Evolutionary conservation across 1,140 invertebrate species (phyloP).

Genomic region (Zelostemma sp.): DNA sequence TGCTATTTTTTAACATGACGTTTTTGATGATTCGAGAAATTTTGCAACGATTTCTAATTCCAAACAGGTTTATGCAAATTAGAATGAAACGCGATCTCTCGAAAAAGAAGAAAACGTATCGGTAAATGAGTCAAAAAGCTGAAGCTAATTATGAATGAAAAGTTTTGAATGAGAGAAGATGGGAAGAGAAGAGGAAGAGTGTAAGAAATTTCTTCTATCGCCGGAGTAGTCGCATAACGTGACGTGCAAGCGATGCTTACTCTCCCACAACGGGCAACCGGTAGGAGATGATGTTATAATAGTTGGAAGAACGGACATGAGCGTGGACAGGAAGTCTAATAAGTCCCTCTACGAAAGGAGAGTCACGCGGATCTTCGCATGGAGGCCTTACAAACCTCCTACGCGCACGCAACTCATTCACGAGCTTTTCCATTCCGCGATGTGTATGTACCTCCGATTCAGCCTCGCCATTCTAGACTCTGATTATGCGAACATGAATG

Average conservation of each 20-base stretch:
- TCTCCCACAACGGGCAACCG: slow-evolving; percentile 67
- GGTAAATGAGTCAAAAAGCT: no score
- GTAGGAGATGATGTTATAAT: slow-evolving; percentile 69
- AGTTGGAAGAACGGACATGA: slow-evolving; percentile 64
- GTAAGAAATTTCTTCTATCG: slow-evolving; percentile 47
- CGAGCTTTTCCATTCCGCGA: slow-evolving; percentile 53
- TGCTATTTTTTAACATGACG: no score
- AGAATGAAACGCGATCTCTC: no score
- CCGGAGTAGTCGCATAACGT: slow-evolving; percentile 62
- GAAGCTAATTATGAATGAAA: slow-evolving; percentile 40
- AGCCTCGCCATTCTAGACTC: slow-evolving; percentile 1
- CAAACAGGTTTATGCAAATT: no score
- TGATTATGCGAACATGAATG: slow-evolving; percentile 29
- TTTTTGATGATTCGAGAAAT: no score
- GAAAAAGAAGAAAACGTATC: no score
- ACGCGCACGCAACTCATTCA: slow-evolving; percentile 68
- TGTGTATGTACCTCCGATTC: not conserved
- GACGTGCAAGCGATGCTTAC: slow-evolving; percentile 67
- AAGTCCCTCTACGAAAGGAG: slow-evolving; percentile 54
- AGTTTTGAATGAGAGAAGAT: slow-evolving; percentile 29
- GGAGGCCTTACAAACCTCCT: slow-evolving; percentile 64
- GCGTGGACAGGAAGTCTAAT: slow-evolving; percentile 68
- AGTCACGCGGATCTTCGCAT: slow-evolving; percentile 69
- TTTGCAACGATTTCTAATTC: no score
- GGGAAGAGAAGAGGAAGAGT: slow-evolving; percentile 24